Base-by-base conservation (phyloP, 2,888 invertebrate species). In the Agrochola circellaris region DNA sequence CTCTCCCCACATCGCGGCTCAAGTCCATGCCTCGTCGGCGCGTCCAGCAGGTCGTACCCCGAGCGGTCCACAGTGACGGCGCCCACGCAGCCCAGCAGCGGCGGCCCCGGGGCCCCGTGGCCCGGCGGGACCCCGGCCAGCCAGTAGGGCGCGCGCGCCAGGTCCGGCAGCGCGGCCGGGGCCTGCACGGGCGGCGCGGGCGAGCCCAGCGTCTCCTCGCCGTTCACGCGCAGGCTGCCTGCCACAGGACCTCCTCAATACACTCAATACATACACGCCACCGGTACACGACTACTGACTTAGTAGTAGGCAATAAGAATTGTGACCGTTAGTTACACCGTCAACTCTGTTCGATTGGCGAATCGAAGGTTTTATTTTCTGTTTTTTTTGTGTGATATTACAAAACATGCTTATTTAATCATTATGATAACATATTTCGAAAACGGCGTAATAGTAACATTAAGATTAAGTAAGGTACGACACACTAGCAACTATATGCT, bases 121-220 rank as follows among this genome's bases (percentile, higher is more conserved):
- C 98, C 98, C 2, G 99, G 98, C 8, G 99, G 98, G 5, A 98
- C 97, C 0, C 99, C 99, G 3, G 99, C 99, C 89, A 99, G 97
- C 95, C 98, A 98, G 93, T 98, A 98, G 54, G 97, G 96, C 0
- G 98, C 98, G 62, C 97, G 95, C 0, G 97, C 94, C 61, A 98
- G 96, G 92, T 98, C 98, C 0, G 98, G 98, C 64, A 98, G 97
- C 94, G 97, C 96, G 9, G 95, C 95, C 15, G 96, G 95, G 38
- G 95, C 91, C 76, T 97, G 97, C 76, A 97, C 96, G 11, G 98
- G 98, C 15, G 97, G 97, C 0, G 97, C 96, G 13, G 98, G 98
- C 0, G 97, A 98, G 34, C 97, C 98, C 82, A 97, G 97, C 65
- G 97, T 97, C 91, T 97, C 97, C 90, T 98, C 98, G 83, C 97